These are phyloP conservation scores for Agriotes lineatus DNA, from an alignment of 2,888 invertebrate genomes.

Conservation along the genomic window DNA sequence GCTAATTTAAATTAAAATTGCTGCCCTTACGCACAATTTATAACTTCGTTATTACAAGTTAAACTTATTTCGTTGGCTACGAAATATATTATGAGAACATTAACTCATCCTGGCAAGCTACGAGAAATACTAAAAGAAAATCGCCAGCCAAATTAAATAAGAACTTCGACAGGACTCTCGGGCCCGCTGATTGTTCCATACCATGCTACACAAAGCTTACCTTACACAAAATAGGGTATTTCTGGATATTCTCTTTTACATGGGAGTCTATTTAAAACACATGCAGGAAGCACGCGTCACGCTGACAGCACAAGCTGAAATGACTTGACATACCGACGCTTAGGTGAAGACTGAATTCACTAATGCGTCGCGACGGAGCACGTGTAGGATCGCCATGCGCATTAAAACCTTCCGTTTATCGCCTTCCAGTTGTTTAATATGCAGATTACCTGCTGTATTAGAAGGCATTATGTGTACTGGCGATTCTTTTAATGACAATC, in stretches of 20 bases:
- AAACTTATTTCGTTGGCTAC: neutral
- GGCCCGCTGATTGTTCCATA: too few relatives aligned
- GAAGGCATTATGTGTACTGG: neutral
- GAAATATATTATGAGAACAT: constrained; percentile 7
- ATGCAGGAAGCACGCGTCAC: constrained; percentile 30
- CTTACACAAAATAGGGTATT: neutral
- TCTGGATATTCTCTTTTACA: too few relatives aligned
- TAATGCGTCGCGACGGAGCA: constrained; percentile 49
- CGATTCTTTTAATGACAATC: neutral
- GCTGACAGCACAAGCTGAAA: constrained; percentile 7
- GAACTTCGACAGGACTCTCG: too few relatives aligned
- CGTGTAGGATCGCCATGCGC: constrained; percentile 49
- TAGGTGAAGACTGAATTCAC: constrained; percentile 45
- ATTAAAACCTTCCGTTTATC: constrained; percentile 29
- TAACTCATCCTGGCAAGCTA: too few relatives aligned
- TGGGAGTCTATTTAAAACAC: constrained; percentile 5
- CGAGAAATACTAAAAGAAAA: too few relatives aligned
- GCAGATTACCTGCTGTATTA: constrained; percentile 13
- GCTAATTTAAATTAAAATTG: constrained; percentile 29
- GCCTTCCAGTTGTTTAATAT: constrained; percentile 17
- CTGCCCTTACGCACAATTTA: constrained; percentile 4
- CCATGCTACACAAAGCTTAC: too few relatives aligned
- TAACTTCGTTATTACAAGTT: neutral
- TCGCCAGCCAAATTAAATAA: too few relatives aligned
- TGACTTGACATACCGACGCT: constrained; percentile 39